Evolutionary conservation across 2,113 vertebrate species (phyloP).

Genomic region (Taurulus bubalis): DNA sequence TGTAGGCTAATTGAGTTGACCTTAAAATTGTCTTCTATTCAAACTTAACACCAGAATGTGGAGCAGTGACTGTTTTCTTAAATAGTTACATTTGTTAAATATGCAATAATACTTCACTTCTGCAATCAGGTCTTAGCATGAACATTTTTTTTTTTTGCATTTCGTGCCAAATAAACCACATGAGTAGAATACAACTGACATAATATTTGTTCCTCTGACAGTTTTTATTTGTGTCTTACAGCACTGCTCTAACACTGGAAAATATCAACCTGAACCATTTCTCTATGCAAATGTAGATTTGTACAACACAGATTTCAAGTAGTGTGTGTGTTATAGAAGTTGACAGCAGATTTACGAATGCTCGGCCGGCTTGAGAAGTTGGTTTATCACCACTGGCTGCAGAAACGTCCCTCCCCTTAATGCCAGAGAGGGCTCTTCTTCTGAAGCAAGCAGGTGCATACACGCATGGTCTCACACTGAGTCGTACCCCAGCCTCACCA

Average conservation of each 20-base stretch:
- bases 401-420: constrained; percentile 12
- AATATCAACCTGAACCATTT: constrained; percentile 70
- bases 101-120: constrained; percentile 23
- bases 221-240: constrained; percentile 63
- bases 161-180: constrained; percentile 64
- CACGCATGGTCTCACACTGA: constrained; percentile 38
- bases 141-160: constrained; percentile 31
- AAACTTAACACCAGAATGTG: constrained; percentile 36
- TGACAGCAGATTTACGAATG: constrained; percentile 58
- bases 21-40: constrained; percentile 60
- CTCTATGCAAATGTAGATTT: constrained; percentile 71
- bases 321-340: constrained; percentile 43
- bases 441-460: constrained; percentile 29
- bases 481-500: not conserved
- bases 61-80: constrained; percentile 20
- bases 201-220: constrained; percentile 74
- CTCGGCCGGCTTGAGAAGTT: constrained; percentile 19
- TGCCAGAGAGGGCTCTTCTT: constrained; percentile 30
- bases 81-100: constrained; percentile 34
- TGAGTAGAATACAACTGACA: constrained; percentile 61
- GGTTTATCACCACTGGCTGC: constrained; percentile 21
- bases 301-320: constrained; percentile 62
- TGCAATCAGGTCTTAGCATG: constrained; percentile 18
- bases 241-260: constrained; percentile 46
- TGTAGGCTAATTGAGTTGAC: constrained; percentile 68